Evolutionary conservation across 2,797 vertebrate genomes (phyloP).

Genomic region (Sciaenops ocellatus): DNA sequence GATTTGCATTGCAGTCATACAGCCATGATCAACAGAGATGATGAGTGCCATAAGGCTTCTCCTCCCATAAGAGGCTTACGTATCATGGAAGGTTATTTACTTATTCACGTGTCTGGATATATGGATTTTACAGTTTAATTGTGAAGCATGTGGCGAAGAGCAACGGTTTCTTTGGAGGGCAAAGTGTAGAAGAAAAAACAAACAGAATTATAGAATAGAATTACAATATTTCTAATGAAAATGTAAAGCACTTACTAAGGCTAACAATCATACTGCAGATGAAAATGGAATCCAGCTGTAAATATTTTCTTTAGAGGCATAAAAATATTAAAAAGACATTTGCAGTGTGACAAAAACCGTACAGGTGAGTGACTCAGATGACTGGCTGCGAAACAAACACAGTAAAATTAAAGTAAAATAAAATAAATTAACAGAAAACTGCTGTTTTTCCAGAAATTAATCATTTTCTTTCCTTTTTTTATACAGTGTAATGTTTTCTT

Average conservation of each 20-base stretch:
- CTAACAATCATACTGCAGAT: not conserved
- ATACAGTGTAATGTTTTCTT: not conserved
- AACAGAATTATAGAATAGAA: not conserved
- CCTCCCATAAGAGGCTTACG: constrained; percentile 69
- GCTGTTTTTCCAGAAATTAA: too few relatives aligned
- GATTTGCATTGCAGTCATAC: constrained; percentile 54
- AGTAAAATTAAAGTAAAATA: too few relatives aligned
- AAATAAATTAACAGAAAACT: too few relatives aligned
- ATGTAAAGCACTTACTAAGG: not conserved
- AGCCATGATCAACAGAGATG: constrained; percentile 60
- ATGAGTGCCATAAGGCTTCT: constrained; percentile 65
- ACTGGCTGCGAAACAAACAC: too few relatives aligned
- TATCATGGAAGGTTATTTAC: constrained; percentile 61
- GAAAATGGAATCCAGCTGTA: not conserved
- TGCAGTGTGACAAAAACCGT: not conserved
- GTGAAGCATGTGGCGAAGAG: constrained; percentile 22
- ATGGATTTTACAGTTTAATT: constrained; percentile 42
- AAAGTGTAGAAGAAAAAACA: not conserved
- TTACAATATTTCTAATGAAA: not conserved
- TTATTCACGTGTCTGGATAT: constrained; percentile 41
- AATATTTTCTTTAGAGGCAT: not conserved
- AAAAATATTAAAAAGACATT: not conserved
- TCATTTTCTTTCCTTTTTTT: too few relatives aligned
- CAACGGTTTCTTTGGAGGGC: constrained; percentile 13
- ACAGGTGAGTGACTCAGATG: not conserved